Base-by-base conservation (phyloP, 2,797 vertebrate genomes). In the Anolis apletophallus region DNA sequence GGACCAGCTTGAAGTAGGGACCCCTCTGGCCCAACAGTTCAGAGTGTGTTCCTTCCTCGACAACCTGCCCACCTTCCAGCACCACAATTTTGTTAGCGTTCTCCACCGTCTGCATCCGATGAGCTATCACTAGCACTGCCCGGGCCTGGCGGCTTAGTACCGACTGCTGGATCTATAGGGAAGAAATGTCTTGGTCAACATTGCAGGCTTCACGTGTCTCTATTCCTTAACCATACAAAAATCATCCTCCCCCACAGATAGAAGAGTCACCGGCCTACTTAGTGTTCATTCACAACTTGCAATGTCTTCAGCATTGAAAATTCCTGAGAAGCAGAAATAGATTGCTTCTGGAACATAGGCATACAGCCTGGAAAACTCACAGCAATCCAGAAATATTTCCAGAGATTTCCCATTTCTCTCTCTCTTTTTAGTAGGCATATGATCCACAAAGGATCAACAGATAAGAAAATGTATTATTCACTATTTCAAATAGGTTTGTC, bases 111-210 rank as follows among this genome's bases (percentile, higher is more conserved):
- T 96, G 94, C 83, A 97, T 95, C 72, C 95, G 93, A 91, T 98
- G 98, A 55, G 98, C 96, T 12, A 99, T 97, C 86, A 98, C 96
- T 95, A 99, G 96, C 75, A 98, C 93, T 0, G 97, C 97, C 77
- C 94, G 96, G 50, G 90, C 85, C 1, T 91, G 80, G 36, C 88
- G 85, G 0, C 11, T 82, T 0, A 91, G 50, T 87, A 96, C 91
- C 0, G 96, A 94, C 91, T 95, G 92, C 13, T 96, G 97, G 29
- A 97, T 95, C 98, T 98, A 94, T 16, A 23, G 71, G 34, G 54
- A 73, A 21, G 54, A 34, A 57, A 11, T 12, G n/a, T 34, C 13
- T 26, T 29, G 21, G 26, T 74, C 14, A 73, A 21, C 10, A 46
- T 46, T 19, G 5, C 12, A 29, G 40, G n/a, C n/a, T n/a, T n/a